Evolutionary conservation across 2,113 vertebrate genomes (phyloP), one percentile per base, ranked within the genome.

Genomic region (Ranitomeya variabilis): DNA sequence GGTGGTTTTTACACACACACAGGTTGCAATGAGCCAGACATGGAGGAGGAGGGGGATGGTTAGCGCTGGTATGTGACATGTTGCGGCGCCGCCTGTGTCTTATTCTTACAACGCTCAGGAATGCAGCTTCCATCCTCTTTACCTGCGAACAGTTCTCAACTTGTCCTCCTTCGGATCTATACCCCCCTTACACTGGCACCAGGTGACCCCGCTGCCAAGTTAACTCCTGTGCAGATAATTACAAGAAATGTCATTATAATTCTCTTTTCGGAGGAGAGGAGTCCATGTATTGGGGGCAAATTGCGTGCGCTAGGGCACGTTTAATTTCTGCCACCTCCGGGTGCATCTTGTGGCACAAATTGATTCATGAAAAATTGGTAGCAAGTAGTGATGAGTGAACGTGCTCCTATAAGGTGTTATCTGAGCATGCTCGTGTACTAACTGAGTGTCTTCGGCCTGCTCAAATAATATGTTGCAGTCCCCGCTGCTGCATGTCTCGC

Each of bases 31-130:
- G 51, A 52, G 73, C 31, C 73, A 76, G 83, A 55, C 83, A 59
- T 9, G 26, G 26, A 85, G 26, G 26, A 31, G 26, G 26, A 31
- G 31, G 21, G 60, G 57, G 74, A 23, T 19, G 87, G 80, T 88
- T 83, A 77, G 21, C n/a, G 80, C 69, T 83, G 87, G 87, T 76
- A 88, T 88, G 80, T 74, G 31, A 67, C 80, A 80, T 74, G 80
- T 83, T 76, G 13, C 45, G 55, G 59, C 87, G 26, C 13, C 6
- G n/a, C 66, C 87, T 6, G 26, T n/a, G 45, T 73, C 54, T 37
- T 45, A 16, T 62, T 82, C 59, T 76, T 59, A 83, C 87, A 77
- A 60, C 60, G 80, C 67, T 31, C 26, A 88, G 87, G 87, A 88
- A 88, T 88, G 87, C 62, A 14, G 62, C 57, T 55, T 55, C 64